phyloP scores from a whole-genome alignment of 2,888 invertebrate genomes.

The Pollenia amentaria region DNA sequence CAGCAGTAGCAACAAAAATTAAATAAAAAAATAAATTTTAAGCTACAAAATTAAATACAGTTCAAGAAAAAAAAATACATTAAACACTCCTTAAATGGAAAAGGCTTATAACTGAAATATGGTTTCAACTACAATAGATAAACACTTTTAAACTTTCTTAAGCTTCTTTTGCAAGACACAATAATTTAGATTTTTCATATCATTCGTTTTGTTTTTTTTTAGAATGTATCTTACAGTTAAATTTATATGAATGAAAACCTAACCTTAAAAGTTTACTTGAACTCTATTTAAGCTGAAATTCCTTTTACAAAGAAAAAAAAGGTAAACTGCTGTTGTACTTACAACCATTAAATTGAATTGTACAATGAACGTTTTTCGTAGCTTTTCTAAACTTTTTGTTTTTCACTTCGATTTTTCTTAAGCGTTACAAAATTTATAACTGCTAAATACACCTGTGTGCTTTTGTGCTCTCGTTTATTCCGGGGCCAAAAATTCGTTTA shows the following conservation, averaged over 20 bases:
- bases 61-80: neutral
- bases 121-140: neutral
- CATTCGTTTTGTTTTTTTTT: neutral
- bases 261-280: slow-evolving; percentile 61
- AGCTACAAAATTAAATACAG: neutral
- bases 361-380: slow-evolving; percentile 33
- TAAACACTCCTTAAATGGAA: neutral
- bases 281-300: slow-evolving; percentile 50
- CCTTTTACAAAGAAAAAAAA: slow-evolving; percentile 4
- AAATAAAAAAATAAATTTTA: neutral
- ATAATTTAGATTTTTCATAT: neutral
- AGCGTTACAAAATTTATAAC: slow-evolving; percentile 22
- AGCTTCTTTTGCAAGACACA: slow-evolving; percentile 14
- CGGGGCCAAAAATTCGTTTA: neutral
- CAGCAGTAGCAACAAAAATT: neutral
- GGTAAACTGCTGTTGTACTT: neutral
- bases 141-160: slow-evolving; percentile 21
- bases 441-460: slow-evolving; percentile 49
- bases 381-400: slow-evolving; percentile 5
- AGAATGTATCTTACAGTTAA: slow-evolving; percentile 14
- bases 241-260: slow-evolving; percentile 35
- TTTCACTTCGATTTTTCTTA: neutral
- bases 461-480: neutral
- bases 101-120: neutral
- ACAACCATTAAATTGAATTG: slow-evolving; percentile 41